Conservation (phyloP, 2,113 vertebrate species). For the Onychostruthus taczanowskii region DNA sequence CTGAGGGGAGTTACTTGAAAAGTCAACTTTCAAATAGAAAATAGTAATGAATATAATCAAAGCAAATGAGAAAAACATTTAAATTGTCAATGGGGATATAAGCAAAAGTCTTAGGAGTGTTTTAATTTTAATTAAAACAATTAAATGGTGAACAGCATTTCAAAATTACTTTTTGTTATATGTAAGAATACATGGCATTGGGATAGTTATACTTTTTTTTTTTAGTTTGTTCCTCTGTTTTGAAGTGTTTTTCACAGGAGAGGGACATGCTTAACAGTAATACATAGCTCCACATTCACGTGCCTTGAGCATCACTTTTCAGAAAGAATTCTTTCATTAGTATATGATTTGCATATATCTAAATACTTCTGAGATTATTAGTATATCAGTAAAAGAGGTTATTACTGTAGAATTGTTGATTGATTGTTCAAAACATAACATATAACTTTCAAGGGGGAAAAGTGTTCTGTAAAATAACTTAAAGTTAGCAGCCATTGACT, state of each 20-base stretch:
- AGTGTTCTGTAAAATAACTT: neutral
- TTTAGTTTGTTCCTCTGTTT: neutral
- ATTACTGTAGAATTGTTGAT: neutral
- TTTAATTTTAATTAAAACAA: neutral
- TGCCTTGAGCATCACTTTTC: neutral
- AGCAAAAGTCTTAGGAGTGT: neutral
- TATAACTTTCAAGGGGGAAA: neutral
- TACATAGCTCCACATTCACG: neutral
- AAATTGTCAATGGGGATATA: neutral
- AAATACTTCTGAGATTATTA: neutral
- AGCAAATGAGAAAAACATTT: neutral
- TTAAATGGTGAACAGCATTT: neutral
- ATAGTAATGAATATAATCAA: neutral
- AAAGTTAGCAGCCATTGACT: neutral
- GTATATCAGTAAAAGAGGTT: neutral
- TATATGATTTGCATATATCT: neutral
- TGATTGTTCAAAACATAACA: neutral
- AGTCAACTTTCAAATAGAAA: neutral
- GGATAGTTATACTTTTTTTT: neutral
- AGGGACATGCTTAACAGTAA: neutral
- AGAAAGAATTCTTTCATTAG: neutral
- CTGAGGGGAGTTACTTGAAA: neutral
- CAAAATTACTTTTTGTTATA: neutral
- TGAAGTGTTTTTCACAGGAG: neutral
- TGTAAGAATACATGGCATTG: neutral